Base-by-base conservation (phyloP, 2,888 invertebrate genomes). In the Apamea crenata region DNA sequence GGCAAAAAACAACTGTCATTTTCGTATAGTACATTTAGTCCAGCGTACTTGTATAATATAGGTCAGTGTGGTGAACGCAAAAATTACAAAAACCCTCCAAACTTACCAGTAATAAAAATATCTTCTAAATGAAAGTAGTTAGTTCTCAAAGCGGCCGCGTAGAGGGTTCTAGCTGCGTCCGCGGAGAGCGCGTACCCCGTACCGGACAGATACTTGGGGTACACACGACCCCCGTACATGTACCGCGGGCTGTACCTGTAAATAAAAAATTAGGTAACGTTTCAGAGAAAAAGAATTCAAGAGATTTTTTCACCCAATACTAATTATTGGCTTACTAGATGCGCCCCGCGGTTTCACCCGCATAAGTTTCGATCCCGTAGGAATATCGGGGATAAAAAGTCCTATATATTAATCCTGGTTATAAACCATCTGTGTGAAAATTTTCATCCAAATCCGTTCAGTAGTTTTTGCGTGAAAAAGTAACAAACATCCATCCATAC, bases 151-250 rank as follows among this genome's bases (percentile, higher is more conserved):
- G 98, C 98, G 4, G 98, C 97, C 65, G 96, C 94, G 93, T 98
- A 98, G 7, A 99, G 95, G 72, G 97, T 97, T 14, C 93, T 93
- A 0, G 98, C 98, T 0, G 98, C 97, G 87, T 98, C 97, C 2
- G 97, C 93, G 1, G 98, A 98, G 97, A 99, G 97, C 7, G 98
- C 97, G 95, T 99, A 99, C 4, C 98, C 98, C 1, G 98, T 98
- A 21, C 99, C 99, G 0, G 98, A 98, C 76, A 99, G 94, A 94
- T 99, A 99, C 88, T 98, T 97, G 6, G 99, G 99, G 96, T 98
- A 99, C 70, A 97, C 97, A 67, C 97, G 97, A 0, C 97, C 98
- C 1, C 97, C 95, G 93, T 97, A 99, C 98, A 98, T 98, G 92
- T 98, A 98, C 56, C 97, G 97, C 1, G 99, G 98, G 82, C 98